Evolutionary conservation across 2,797 vertebrate species (phyloP).

Genomic region (Sebastes diaconus): DNA sequence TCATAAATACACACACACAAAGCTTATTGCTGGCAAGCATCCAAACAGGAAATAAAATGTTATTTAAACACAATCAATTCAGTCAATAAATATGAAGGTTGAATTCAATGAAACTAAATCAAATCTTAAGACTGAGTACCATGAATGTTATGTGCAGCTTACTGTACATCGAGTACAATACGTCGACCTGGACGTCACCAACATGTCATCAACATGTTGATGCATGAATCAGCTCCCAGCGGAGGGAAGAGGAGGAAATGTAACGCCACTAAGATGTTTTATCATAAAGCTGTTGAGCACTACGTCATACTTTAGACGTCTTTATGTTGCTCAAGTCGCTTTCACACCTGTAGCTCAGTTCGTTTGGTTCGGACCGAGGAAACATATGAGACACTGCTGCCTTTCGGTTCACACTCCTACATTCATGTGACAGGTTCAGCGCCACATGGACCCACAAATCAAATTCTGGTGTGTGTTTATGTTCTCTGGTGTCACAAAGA

Average conservation of each 20-base stretch:
- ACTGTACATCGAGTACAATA: not conserved
- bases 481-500: too few relatives aligned
- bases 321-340: not conserved
- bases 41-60: not conserved
- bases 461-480: too few relatives aligned
- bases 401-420: not conserved
- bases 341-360: not conserved
- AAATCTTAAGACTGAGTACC: not conserved
- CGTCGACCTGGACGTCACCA: not conserved
- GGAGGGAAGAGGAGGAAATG: not conserved
- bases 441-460: too few relatives aligned
- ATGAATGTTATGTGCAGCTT: not conserved
- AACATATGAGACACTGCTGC: too few relatives aligned
- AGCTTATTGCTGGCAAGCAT: slow-evolving; percentile 14
- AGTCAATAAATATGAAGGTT: not conserved
- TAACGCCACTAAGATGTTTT: not conserved
- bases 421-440: accelerated
- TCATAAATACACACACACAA: not conserved
- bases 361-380: not conserved
- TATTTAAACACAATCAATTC: not conserved
- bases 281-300: not conserved
- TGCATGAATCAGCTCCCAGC: not conserved
- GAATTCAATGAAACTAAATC: not conserved
- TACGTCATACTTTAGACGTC: not conserved
- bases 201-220: not conserved